Percentiles rank a stretch among this genome's conserved stretches.
Conservation (phyloP, 2,113 vertebrate species). For the Anhinga rufa region DNA sequence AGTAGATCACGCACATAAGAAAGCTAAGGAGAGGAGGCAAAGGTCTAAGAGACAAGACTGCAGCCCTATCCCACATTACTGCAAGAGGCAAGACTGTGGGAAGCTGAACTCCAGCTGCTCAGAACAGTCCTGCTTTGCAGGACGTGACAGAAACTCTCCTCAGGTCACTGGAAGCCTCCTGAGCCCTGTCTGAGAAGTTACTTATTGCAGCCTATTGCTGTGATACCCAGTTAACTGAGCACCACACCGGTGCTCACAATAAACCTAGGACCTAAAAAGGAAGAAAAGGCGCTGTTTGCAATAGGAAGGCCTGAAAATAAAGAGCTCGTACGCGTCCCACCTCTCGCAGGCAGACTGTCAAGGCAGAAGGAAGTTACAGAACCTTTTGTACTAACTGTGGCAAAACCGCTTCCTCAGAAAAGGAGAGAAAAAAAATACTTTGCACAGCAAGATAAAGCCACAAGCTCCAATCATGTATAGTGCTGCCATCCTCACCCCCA, state of each 20-base stretch:
- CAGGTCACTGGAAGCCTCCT: not conserved
- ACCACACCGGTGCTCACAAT: not conserved
- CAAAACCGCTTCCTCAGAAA: slow-evolving; percentile 58
- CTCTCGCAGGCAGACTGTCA: not conserved
- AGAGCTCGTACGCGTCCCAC: not conserved
- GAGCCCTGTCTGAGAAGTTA: not conserved
- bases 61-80: not conserved
- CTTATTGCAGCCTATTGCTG: not conserved
- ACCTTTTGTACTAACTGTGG: slow-evolving; percentile 39
- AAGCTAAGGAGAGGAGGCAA: not conserved
- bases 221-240: not conserved
- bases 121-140: not conserved
- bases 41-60: not conserved
- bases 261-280: not conserved
- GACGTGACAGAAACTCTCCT: not conserved
- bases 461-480: not conserved
- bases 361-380: slow-evolving; percentile 48
- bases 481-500: not conserved
- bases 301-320: not conserved
- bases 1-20: fast-evolving
- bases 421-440: not conserved
- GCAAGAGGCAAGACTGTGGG: not conserved
- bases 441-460: not conserved
- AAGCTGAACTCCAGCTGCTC: not conserved
- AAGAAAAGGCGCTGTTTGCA: not conserved